Base-by-base conservation (phyloP, 2,113 vertebrate genomes). In the Nansenia antarctica region DNA sequence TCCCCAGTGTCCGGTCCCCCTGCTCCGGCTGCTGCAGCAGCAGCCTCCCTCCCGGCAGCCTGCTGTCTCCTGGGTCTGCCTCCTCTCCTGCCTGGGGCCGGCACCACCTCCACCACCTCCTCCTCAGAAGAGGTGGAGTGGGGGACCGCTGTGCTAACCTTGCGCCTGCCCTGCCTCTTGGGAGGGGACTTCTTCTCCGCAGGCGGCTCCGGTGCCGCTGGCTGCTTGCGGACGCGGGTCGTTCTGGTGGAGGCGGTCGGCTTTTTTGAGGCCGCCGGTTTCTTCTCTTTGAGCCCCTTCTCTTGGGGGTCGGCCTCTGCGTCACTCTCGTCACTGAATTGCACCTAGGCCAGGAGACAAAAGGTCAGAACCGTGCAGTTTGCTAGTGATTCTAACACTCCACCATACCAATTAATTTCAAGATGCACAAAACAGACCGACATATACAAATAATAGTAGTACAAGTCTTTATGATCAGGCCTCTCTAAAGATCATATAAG, bases 241-340 rank as follows among this genome's bases (percentile, higher is more conserved):
- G 68, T 74, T 69, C 70, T 81, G 70, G 62, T 75, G 7, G 74
- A 22, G 0, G 80, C 27, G 3, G 71, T 57, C 54, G 30, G 62
- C 11, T 77, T 89, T 72, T 81, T 84, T 74, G 60, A 67, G 14
- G n/a, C 62, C n/a, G 67, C 57, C 12, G 55, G 1, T n/a, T 24
- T 34, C n/a, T n/a, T n/a, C 45, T 66, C 68, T 58, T 58, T 73
- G 34, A 53, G 9, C 11, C 81, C 76, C n/a, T n/a, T n/a, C 20
- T 54, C 27, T 45, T 70, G 68, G 54, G 69, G 34, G 32, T 27
- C 26, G 0, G 84, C 77, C 74, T 98, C 96, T 0, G 69, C 0
- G 32, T 96, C 95, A 2, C 96, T 96, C 82, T 96, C 95, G 27
- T 98, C 96, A 0, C 94, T 97, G 74, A 98, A 98, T 0, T 81